phyloP scores from a whole-genome alignment of 2,113 vertebrate genomes.

The Sinosuthora webbiana region DNA sequence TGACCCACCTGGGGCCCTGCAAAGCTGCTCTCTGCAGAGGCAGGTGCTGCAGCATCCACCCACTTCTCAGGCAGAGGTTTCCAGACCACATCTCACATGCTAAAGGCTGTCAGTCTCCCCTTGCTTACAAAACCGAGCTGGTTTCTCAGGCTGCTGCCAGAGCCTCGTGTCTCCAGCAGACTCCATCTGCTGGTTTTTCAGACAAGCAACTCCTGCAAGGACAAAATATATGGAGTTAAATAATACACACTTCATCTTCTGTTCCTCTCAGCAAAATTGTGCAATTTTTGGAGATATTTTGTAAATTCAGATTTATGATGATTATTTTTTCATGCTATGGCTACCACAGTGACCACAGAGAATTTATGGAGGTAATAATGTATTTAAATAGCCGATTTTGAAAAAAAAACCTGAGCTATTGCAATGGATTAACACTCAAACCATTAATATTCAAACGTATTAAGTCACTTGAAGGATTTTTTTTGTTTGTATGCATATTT shows the following conservation, averaged over 20 bases:
- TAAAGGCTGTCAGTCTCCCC: neutral
- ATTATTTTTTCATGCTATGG: slow-evolving; percentile 50
- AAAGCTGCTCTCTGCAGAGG: neutral
- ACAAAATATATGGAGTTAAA: slow-evolving; percentile 27
- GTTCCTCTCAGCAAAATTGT: slow-evolving; percentile 61
- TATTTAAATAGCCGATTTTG: slow-evolving; percentile 34
- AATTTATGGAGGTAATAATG: slow-evolving; percentile 47
- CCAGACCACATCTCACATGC: neutral
- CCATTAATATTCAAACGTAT: slow-evolving; percentile 54
- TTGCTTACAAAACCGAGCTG: rapidly evolving
- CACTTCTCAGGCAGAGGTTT: neutral
- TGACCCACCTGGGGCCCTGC: rapidly evolving
- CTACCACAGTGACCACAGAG: slow-evolving; percentile 10
- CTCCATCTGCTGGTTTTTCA: slow-evolving; percentile 42
- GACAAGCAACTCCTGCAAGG: slow-evolving; percentile 48
- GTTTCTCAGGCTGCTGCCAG: neutral
- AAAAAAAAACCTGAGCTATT: neutral
- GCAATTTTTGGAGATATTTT: slow-evolving; percentile 58
- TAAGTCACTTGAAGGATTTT: slow-evolving; percentile 41
- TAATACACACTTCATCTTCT: slow-evolving; percentile 44
- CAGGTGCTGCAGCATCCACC: neutral
- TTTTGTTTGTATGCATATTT: neutral
- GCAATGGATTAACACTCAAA: slow-evolving; percentile 12
- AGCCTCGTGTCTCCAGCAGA: neutral
- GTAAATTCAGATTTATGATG: slow-evolving; percentile 61